A percentile compares a stretch with the other conserved stretches of the same genome.
These are phyloP conservation scores for Pyrochroa serraticornis DNA, from an alignment of 2,888 invertebrate species.

Conservation along the genomic window DNA sequence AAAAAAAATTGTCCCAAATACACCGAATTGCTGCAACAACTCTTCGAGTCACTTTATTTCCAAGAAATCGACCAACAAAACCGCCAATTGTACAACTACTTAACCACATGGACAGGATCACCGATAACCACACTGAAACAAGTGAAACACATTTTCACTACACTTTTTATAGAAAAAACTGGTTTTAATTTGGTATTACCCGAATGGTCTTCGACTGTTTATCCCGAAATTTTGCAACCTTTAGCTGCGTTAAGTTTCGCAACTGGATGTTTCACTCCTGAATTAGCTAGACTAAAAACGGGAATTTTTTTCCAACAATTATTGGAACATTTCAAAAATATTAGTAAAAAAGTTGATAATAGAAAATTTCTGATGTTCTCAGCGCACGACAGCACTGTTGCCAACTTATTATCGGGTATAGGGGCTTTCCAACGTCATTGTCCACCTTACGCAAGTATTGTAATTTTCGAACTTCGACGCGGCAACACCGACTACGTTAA, in stretches of 20 bases:
- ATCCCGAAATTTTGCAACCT: conserved; percentile 67
- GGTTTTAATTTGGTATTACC: conserved; percentile 62
- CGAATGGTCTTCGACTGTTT: conserved; percentile 56
- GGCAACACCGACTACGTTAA: conserved; percentile 48
- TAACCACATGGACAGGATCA: conserved; percentile 69
- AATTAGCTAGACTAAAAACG: conserved; percentile 65
- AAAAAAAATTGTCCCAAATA: conserved; percentile 73
- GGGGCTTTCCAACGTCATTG: conserved; percentile 71
- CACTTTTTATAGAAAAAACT: conserved; percentile 72
- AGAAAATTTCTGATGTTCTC: conserved; percentile 76
- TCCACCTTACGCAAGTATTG: conserved; percentile 72
- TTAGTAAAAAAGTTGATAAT: conserved; percentile 21
- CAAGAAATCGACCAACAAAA: conserved; percentile 63
- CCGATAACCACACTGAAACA: conserved; percentile 62
- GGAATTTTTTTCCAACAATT: conserved; percentile 77
- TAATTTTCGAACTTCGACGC: conserved; percentile 73
- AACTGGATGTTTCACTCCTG: conserved; percentile 62
- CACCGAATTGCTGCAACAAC: conserved; percentile 63
- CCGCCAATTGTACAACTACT: conserved; percentile 67
- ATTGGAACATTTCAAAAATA: conserved; percentile 64
- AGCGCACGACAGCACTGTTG: conserved; percentile 82
- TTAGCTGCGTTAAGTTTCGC: conserved; percentile 68
- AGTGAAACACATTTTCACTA: conserved; percentile 69
- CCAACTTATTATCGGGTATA: conserved; percentile 73
- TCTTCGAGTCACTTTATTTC: conserved; percentile 50